phyloP scores from a whole-genome alignment of 2,888 invertebrate species.

The Drosophila nr. fundita region DNA sequence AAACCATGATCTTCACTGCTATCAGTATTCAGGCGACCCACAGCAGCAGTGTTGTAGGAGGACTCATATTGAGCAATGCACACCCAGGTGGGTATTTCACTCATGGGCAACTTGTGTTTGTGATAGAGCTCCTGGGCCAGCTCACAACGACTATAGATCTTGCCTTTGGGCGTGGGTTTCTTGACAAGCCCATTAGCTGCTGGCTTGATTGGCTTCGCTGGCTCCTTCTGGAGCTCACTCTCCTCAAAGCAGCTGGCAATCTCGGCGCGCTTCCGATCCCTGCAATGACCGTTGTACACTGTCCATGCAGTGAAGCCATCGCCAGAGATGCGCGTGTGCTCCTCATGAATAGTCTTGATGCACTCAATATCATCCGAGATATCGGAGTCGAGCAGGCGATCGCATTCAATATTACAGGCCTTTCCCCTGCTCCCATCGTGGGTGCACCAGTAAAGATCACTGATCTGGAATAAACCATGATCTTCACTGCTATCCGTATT shows the following conservation, averaged over 20 bases:
- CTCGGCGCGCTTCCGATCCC: conserved; percentile 81
- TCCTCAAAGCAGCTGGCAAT: conserved; percentile 68
- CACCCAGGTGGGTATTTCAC: conserved; percentile 87
- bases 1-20: conserved; percentile 89
- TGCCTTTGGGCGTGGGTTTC: conserved; percentile 75
- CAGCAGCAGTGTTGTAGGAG: conserved; percentile 88
- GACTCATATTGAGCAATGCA: conserved; percentile 91
- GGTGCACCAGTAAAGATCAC: conserved; percentile 89
- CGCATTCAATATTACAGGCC: conserved; percentile 88
- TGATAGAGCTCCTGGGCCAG: conserved; percentile 87
- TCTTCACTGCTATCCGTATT: conserved; percentile 86
- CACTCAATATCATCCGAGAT: conserved; percentile 90
- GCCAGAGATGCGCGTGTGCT: conserved; percentile 89
- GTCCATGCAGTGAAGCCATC: conserved; percentile 91
- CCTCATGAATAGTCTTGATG: conserved; percentile 88
- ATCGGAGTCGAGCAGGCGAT: conserved; percentile 88
- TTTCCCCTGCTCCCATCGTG: conserved; percentile 86
- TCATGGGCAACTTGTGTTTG: conserved; percentile 86
- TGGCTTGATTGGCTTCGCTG: conserved; percentile 6
- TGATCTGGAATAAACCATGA: conserved; percentile 90
- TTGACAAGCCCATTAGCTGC: not conserved
- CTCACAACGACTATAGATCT: conserved; percentile 88
- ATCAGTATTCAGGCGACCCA: conserved; percentile 84
- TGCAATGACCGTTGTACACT: conserved; percentile 88
- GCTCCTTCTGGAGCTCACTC: conserved; percentile 33